Conservation (phyloP, 2,797 vertebrate genomes). For the Enteromius viviparus region DNA sequence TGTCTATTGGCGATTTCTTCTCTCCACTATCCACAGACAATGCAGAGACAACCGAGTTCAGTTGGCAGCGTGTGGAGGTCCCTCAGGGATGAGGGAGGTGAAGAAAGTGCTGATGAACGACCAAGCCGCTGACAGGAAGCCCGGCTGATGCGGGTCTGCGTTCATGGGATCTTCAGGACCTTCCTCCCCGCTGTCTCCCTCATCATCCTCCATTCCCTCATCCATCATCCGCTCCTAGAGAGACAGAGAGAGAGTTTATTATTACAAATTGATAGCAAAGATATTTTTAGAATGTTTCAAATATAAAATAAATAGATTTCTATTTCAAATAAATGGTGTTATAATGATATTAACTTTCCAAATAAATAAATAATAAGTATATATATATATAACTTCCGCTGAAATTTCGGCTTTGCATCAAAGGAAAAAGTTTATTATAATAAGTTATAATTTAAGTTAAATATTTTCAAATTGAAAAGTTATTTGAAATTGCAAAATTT, state of each 20-base stretch:
- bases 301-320: neutral
- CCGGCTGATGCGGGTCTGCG: slow-evolving; percentile 75
- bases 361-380: neutral
- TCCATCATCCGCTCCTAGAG: slow-evolving; percentile 95
- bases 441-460: neutral
- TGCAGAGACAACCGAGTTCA: slow-evolving; percentile 65
- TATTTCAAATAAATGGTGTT: neutral
- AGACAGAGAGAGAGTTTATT: no score
- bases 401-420: neutral
- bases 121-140: slow-evolving; percentile 87
- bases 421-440: neutral
- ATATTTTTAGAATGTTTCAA: neutral
- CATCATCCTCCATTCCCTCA: slow-evolving; percentile 87
- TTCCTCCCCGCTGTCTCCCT: slow-evolving; percentile 81
- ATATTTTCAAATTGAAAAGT: neutral
- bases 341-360: neutral
- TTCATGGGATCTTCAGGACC: slow-evolving; percentile 72
- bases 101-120: slow-evolving; percentile 96
- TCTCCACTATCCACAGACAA: slow-evolving; percentile 10
- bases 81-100: slow-evolving; percentile 95
- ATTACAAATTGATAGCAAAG: neutral
- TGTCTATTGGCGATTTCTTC: slow-evolving; percentile 6
- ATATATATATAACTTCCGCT: neutral
- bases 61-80: slow-evolving; percentile 88
- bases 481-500: neutral